phyloP scores from a whole-genome alignment of 2,888 invertebrate species.

The Theodoxus fluviatilis region DNA sequence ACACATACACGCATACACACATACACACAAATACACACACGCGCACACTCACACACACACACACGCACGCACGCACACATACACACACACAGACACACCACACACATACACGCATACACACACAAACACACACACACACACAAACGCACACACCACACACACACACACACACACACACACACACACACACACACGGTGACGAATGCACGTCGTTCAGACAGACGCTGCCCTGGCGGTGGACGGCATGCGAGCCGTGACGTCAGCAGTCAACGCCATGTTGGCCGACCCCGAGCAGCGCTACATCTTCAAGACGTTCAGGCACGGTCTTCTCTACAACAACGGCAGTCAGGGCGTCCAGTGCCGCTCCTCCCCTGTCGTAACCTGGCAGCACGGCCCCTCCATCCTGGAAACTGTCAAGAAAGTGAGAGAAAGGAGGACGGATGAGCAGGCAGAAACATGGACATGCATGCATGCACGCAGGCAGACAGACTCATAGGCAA shows the following conservation, averaged over 20 bases:
- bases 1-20: slow-evolving; percentile 9
- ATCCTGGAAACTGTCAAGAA: slow-evolving; percentile 37
- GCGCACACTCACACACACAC: slow-evolving; percentile 2
- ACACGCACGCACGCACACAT: neutral
- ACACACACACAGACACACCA: neutral
- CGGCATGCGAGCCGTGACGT: slow-evolving; percentile 41
- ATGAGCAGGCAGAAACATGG: no score
- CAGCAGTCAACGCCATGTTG: slow-evolving; percentile 36
- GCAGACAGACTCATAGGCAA: no score
- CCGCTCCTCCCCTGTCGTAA: slow-evolving; percentile 33
- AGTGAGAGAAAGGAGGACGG: no score
- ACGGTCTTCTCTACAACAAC: slow-evolving; percentile 35
- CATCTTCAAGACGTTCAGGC: slow-evolving; percentile 32
- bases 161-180: neutral
- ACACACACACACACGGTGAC: neutral
- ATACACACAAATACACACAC: slow-evolving; percentile 12
- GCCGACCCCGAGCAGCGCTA: slow-evolving; percentile 26
- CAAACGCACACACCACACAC: slow-evolving; percentile 5
- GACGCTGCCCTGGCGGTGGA: slow-evolving; percentile 52
- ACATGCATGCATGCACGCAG: no score
- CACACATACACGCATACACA: slow-evolving; percentile 8
- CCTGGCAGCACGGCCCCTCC: slow-evolving; percentile 39
- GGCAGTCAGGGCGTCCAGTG: slow-evolving; percentile 37
- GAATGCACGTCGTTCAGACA: slow-evolving; percentile 39
- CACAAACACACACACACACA: slow-evolving; percentile 16